These are phyloP conservation scores for Eurystomus glaucurus DNA, from an alignment of 2,797 vertebrate genomes.

Conservation along the genomic window DNA sequence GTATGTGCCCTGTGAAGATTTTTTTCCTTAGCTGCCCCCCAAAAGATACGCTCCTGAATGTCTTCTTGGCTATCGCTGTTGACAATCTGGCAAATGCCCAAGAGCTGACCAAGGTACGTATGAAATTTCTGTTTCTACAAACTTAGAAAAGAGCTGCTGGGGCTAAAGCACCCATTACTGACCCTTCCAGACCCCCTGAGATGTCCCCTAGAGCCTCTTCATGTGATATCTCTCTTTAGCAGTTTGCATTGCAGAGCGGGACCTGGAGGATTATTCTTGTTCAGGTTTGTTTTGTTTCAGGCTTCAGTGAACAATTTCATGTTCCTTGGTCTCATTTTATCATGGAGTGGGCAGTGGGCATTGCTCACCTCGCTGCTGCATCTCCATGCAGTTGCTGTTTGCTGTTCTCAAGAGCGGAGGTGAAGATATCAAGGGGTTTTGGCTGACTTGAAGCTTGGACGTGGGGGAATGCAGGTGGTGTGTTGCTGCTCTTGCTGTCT, in stretches of 20 bases:
- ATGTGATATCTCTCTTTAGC: rapidly evolving
- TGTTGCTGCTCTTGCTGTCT: neutral
- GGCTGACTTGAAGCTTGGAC: neutral
- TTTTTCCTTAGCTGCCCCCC: slow-evolving; percentile 83
- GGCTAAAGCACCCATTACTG: rapidly evolving
- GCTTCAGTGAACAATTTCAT: neutral
- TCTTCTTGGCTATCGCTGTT: slow-evolving; percentile 97
- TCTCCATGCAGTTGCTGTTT: neutral
- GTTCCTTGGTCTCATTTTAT: neutral
- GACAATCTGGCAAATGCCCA: slow-evolving; percentile 98
- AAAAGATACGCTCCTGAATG: slow-evolving; percentile 95
- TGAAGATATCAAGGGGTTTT: neutral
- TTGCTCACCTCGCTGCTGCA: neutral
- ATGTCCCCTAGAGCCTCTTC: neutral
- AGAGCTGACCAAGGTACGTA: slow-evolving; percentile 94
- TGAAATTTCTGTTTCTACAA: rapidly evolving
- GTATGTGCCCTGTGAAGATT: neutral
- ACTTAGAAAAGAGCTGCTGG: neutral
- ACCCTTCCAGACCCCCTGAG: neutral
- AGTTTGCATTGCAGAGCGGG: neutral
- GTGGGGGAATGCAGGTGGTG: neutral
- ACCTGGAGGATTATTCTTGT: neutral
- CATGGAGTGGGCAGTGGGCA: neutral
- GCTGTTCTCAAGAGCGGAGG: neutral
- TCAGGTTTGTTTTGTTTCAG: neutral